Conservation (phyloP, 2,113 vertebrate species). For the Himantopus leucocephalus region DNA sequence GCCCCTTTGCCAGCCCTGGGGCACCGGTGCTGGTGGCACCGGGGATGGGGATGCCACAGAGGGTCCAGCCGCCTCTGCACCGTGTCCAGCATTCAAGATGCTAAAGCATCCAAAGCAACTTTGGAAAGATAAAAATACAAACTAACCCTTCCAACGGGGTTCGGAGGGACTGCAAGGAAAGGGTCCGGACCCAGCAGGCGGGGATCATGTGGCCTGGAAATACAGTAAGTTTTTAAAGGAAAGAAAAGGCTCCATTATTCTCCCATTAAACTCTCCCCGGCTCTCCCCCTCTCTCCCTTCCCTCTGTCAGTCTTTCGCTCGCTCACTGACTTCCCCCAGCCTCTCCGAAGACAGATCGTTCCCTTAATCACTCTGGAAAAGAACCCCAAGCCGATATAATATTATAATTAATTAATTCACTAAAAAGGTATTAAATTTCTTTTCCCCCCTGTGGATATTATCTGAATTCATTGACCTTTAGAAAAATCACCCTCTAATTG, state of each 20-base stretch:
- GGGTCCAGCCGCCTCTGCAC: rapidly evolving
- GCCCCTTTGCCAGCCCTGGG: not conserved
- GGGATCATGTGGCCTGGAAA: constrained; percentile 10
- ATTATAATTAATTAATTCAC: constrained; percentile 99
- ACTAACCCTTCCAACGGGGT: not conserved
- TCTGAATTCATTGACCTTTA: constrained; percentile 99
- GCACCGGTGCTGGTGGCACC: rapidly evolving
- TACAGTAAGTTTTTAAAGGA: constrained; percentile 46
- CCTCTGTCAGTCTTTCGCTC: constrained; percentile 62
- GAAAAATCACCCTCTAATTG: constrained; percentile 98
- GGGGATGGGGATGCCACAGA: rapidly evolving
- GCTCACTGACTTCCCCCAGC: constrained; percentile 39
- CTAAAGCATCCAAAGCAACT: not conserved
- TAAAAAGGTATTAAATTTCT: constrained; percentile 99
- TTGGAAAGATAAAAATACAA: not conserved
- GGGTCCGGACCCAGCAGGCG: not conserved
- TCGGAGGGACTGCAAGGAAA: not conserved
- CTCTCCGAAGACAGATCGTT: constrained; percentile 85
- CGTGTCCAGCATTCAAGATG: rapidly evolving
- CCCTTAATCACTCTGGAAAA: constrained; percentile 99
- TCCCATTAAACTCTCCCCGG: constrained; percentile 41
- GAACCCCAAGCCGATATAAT: constrained; percentile 97
- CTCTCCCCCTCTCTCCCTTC: constrained; percentile 35
- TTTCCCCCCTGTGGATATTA: constrained; percentile 95
- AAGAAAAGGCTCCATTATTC: constrained; percentile 69